Evolutionary conservation across 2,797 vertebrate species (phyloP).

Genomic region (Rhodeus uyekii): DNA sequence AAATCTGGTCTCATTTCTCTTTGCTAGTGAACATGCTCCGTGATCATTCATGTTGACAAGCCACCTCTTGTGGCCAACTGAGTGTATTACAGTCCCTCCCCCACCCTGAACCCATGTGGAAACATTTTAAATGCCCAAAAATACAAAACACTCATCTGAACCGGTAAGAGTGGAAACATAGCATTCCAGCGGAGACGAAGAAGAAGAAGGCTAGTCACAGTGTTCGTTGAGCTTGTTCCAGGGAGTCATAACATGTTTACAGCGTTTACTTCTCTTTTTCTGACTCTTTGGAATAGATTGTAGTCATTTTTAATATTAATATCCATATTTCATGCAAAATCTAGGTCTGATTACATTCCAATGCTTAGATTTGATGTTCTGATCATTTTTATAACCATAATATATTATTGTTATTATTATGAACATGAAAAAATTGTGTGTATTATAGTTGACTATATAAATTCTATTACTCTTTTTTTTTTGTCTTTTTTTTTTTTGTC

Average conservation of each 20-base stretch:
- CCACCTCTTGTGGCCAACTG: conserved; percentile 39
- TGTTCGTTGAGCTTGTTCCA: neutral
- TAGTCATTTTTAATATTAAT: neutral
- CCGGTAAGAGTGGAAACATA: neutral
- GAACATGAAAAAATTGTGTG: neutral
- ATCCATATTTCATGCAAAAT: neutral
- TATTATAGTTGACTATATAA: neutral
- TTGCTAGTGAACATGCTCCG: neutral
- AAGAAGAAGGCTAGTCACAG: neutral
- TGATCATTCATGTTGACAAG: neutral
- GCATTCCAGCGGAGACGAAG: conserved; percentile 4
- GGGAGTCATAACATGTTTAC: neutral
- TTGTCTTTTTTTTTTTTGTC: neutral
- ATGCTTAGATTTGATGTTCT: neutral
- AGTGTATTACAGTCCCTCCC: conserved; percentile 54
- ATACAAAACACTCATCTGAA: neutral
- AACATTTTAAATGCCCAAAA: conserved; percentile 18
- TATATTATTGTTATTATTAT: neutral
- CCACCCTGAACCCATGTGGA: conserved; percentile 42
- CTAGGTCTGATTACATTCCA: neutral
- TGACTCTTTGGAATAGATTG: neutral
- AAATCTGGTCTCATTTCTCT: neutral
- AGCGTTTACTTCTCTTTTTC: conserved; percentile 4
- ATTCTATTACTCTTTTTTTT: neutral
- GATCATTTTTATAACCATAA: neutral